phyloP scores from a whole-genome alignment of 2,888 invertebrate species.

The Rhabditoides inermis region DNA sequence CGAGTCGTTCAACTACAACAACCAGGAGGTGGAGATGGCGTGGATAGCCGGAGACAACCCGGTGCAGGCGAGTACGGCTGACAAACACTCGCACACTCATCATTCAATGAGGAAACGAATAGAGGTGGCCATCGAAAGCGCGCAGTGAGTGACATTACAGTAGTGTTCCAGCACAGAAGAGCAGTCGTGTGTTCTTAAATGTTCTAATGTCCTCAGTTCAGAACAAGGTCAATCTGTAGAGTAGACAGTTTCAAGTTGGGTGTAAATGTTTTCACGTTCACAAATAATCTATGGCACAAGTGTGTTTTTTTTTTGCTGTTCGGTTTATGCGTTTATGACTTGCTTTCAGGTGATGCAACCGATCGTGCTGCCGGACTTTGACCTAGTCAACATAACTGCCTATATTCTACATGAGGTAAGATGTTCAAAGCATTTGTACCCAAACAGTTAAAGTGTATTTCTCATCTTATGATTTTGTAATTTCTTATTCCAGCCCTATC shows the following conservation, averaged over 20 bases:
- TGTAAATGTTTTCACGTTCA: too few relatives aligned
- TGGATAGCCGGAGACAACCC: slow-evolving; percentile 28
- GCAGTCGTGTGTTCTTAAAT: too few relatives aligned
- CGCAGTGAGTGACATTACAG: slow-evolving; percentile 3
- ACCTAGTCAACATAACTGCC: slow-evolving; percentile 31
- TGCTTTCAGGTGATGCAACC: slow-evolving; percentile 30
- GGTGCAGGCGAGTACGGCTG: slow-evolving; percentile 1
- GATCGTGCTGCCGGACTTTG: slow-evolving; percentile 49
- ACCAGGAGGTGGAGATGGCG: slow-evolving; percentile 49
- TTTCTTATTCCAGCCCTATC: slow-evolving; percentile 27
- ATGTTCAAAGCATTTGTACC: not conserved
- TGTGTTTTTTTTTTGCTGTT: too few relatives aligned
- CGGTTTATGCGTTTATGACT: slow-evolving; percentile 12
- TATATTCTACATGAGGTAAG: slow-evolving; percentile 18
- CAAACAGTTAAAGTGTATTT: not conserved
- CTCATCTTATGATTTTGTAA: not conserved
- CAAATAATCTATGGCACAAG: too few relatives aligned
- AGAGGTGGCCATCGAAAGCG: too few relatives aligned
- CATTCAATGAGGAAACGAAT: too few relatives aligned
- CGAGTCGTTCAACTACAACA: slow-evolving; percentile 52
- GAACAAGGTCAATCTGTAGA: too few relatives aligned
- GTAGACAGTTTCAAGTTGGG: too few relatives aligned
- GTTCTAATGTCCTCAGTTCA: too few relatives aligned
- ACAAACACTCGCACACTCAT: too few relatives aligned
- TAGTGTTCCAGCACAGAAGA: not conserved